A percentile compares a stretch with the other conserved stretches of the same genome.
Evolutionary conservation across 2,113 vertebrate genomes (phyloP).

Genomic region (Dolichallabes microphthalmus): DNA sequence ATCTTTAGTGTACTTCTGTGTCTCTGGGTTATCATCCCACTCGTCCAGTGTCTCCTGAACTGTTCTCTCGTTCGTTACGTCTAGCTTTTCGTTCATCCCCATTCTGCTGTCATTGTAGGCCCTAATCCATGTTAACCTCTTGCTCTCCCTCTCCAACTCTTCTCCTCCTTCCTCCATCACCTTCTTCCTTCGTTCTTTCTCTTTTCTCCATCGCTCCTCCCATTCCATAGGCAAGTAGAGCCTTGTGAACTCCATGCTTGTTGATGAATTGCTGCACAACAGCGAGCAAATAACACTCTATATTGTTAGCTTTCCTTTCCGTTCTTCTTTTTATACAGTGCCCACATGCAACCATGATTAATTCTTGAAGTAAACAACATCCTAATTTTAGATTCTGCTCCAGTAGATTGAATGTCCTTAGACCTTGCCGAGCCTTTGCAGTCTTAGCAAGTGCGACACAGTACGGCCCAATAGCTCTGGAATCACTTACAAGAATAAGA

Average conservation of each 20-base stretch:
- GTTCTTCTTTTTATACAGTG: neutral
- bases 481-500: neutral
- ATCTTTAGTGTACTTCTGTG: conserved; percentile 29
- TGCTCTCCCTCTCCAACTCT: conserved; percentile 60
- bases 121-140: conserved; percentile 63
- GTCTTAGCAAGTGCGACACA: neutral
- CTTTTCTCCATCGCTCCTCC: conserved; percentile 70
- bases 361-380: conserved; percentile 57
- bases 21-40: conserved; percentile 1
- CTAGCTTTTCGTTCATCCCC: conserved; percentile 46
- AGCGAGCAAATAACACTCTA: neutral
- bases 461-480: neutral
- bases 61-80: neutral
- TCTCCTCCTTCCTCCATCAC: conserved; percentile 64
- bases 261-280: neutral
- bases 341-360: neutral
- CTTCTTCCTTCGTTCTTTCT: conserved; percentile 67
- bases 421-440: conserved; percentile 5
- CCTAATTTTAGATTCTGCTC: conserved; percentile 63
- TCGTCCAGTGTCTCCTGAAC: neutral
- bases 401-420: conserved; percentile 60
- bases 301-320: neutral
- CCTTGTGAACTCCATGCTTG: conserved; percentile 61
- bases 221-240: conserved; percentile 63
- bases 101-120: conserved; percentile 68